These are phyloP conservation scores for Mormyrus lacerda DNA, from an alignment of 2,113 vertebrate genomes.

Conservation along the genomic window DNA sequence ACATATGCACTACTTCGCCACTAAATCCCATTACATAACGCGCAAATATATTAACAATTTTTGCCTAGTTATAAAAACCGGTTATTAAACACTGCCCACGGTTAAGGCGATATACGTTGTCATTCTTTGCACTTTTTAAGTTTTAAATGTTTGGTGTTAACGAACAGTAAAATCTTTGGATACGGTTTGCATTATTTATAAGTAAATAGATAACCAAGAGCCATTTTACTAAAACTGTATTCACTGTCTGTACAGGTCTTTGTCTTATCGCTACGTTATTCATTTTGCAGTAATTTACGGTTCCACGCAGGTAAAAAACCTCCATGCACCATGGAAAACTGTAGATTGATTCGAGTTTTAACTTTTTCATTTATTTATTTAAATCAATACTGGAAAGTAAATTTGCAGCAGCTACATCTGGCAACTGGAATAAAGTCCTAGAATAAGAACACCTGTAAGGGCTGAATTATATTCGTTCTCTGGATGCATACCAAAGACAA, in stretches of 20 bases:
- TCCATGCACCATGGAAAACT: neutral
- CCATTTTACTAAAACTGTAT: neutral
- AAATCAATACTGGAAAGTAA: neutral
- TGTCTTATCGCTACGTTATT: neutral
- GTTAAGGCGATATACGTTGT: neutral
- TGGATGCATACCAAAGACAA: neutral
- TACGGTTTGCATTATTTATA: neutral
- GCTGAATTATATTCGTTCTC: neutral
- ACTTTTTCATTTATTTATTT: neutral
- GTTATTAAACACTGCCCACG: neutral
- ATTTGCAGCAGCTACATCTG: neutral
- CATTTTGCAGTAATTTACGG: neutral
- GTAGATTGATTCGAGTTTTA: neutral
- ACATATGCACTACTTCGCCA: neutral
- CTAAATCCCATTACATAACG: conserved; percentile 34
- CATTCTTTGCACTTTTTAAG: neutral
- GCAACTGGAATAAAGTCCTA: neutral
- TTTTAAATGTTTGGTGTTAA: neutral
- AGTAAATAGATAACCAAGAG: neutral
- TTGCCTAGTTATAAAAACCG: conserved; percentile 21
- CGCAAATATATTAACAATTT: neutral
- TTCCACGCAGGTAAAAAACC: neutral
- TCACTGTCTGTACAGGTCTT: neutral
- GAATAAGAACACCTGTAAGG: neutral
- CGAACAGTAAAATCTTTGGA: neutral